A percentile compares a stretch with the other conserved stretches of the same genome.
These are phyloP conservation scores for Fopius arisanus DNA, from an alignment of 1,140 invertebrate species.

Conservation along the genomic window DNA sequence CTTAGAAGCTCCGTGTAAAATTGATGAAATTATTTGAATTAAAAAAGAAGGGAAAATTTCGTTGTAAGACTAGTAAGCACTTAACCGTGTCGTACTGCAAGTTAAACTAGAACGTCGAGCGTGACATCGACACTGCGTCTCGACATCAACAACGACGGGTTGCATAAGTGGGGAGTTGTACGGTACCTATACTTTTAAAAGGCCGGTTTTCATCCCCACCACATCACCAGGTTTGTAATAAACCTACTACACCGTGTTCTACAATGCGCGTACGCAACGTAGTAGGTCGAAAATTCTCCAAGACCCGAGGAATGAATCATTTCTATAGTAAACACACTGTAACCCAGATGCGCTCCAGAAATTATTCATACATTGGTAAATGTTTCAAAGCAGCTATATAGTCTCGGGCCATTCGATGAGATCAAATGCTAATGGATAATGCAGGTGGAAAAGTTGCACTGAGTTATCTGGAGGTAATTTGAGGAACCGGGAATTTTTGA, in stretches of 20 bases:
- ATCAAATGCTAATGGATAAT: too few species aligned
- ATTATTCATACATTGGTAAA: too few species aligned
- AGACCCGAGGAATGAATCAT: not conserved
- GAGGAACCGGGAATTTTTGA: too few species aligned
- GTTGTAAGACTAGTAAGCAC: not conserved
- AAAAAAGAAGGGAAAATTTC: not conserved
- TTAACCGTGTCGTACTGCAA: constrained; percentile 44
- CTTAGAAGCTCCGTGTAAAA: too few species aligned
- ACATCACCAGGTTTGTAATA: not conserved
- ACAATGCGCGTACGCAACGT: constrained; percentile 16
- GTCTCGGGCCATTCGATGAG: too few species aligned
- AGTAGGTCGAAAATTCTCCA: not conserved
- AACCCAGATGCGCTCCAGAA: too few species aligned
- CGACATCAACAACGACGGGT: constrained; percentile 14
- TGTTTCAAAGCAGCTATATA: too few species aligned
- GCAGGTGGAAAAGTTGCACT: too few species aligned
- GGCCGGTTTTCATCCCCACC: not conserved
- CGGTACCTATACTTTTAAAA: constrained; percentile 29
- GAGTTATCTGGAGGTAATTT: too few species aligned
- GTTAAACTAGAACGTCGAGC: constrained; percentile 55
- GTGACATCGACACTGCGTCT: constrained; percentile 45
- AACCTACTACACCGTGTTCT: not conserved
- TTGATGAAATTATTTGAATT: too few species aligned
- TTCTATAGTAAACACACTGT: too few species aligned
- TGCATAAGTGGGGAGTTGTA: not conserved